Evolutionary conservation across 2,888 invertebrate genomes (phyloP), one percentile per base, ranked within the genome.

Genomic region (Apotomis capreana): DNA sequence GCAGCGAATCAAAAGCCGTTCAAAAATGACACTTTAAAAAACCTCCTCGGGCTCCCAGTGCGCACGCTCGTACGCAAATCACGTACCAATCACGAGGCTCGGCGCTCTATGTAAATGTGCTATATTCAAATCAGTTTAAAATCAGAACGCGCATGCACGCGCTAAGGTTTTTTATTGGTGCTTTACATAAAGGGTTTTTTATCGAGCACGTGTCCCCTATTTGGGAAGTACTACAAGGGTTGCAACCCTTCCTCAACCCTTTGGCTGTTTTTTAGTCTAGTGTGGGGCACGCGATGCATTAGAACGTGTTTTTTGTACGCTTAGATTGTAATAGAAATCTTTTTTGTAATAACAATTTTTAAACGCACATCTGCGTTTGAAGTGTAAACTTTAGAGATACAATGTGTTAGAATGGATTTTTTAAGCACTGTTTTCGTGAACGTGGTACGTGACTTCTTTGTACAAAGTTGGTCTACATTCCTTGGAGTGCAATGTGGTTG

Each of bases 41-140:
- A 84, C 81, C 77, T 74, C 78, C 76, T 76, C 76, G 77, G 77
- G 76, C 75, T 71, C 82, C 81, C 79, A 85, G 68, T 89, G 90
- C 90, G 90, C 91, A 90, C 81, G 88, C 77, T 84, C 81, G 87
- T 84, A 85, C 86, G 85, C 87, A 84, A 84, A 86, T 84, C 81
- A 76, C 81, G 79, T n/a, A 78, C 92, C 92, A 93, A 92, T 92
- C 75, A 83, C 83, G 78, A 78, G 77, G 74, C 84, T 76, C 76
- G 81, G 70, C 75, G 74, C 71, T 78, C 81, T 91, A 92, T 92
- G 91, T 91, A 91, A 92, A 92, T 92, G 82, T 87, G 83, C 82
- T 87, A 86, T 91, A 92, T 93, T 92, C 91, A 93, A 92, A 93
- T 92, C 88, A 89, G 86, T 92, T 93, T 92, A 91, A 92, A 92